Conservation (phyloP, 1,140 invertebrate species). For the Pygmarrhopalites habei region DNA sequence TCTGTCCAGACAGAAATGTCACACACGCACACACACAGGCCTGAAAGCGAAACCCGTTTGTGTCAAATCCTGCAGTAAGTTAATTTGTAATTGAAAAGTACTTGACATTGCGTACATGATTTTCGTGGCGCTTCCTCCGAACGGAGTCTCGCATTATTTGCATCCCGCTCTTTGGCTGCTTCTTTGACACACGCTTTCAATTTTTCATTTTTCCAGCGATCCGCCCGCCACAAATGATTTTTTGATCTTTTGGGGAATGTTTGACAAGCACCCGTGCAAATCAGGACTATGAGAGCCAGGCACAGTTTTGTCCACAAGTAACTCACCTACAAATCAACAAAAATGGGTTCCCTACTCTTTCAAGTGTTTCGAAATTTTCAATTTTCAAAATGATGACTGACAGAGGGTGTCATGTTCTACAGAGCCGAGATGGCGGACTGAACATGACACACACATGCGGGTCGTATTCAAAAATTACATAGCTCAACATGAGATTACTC, state of each 20-base stretch:
- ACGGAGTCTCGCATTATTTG: not conserved
- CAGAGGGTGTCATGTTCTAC: too few species aligned
- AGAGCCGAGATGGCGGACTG: too few species aligned
- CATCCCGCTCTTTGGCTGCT: not conserved
- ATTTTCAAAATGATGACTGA: too few species aligned
- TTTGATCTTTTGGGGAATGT: not conserved
- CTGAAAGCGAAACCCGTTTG: not conserved
- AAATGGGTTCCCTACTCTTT: too few species aligned
- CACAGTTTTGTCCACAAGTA: conserved; percentile 7
- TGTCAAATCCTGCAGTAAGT: not conserved
- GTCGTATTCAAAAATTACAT: too few species aligned
- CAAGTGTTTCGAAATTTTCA: too few species aligned
- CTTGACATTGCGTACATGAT: not conserved
- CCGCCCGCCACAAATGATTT: not conserved
- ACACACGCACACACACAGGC: conserved; percentile 18
- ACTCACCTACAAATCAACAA: not conserved
- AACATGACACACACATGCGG: too few species aligned
- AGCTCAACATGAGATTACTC: not conserved
- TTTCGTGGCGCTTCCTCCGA: not conserved
- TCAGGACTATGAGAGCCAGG: conserved; percentile 9
- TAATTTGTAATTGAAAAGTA: not conserved
- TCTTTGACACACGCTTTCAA: not conserved
- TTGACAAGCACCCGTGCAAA: not conserved
- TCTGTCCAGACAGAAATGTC: conserved; percentile 10
- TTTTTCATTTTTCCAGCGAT: not conserved